phyloP scores from a whole-genome alignment of 2,797 vertebrate genomes.

The Myotis pilosus region DNA sequence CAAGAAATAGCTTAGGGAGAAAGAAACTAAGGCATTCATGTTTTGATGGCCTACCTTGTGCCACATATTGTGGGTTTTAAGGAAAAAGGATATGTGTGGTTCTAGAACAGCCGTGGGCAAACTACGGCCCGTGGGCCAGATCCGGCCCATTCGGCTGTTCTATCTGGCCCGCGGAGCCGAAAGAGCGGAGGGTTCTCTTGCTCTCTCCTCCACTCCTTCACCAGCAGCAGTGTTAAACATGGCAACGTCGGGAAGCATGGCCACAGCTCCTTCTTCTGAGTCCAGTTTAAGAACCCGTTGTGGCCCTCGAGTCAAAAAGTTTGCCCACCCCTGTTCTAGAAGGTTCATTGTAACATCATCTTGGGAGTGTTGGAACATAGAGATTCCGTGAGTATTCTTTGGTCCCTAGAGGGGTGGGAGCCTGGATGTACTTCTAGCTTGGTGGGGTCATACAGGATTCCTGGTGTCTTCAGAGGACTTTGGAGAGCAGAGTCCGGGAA shows the following conservation, averaged over 20 bases:
- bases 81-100: not conserved
- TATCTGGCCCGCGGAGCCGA: too few relatives aligned
- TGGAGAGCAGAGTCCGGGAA: not conserved
- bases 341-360: constrained; percentile 65
- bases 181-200: too few relatives aligned
- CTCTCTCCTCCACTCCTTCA: too few relatives aligned
- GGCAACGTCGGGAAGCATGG: too few relatives aligned
- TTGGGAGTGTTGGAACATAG: not conserved
- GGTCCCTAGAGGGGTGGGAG: not conserved
- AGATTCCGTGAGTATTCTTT: constrained; percentile 23
- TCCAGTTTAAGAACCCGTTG: too few relatives aligned
- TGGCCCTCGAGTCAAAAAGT: too few relatives aligned
- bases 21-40: not conserved
- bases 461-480: not conserved
- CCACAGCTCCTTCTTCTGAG: too few relatives aligned
- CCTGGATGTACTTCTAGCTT: not conserved
- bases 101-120: constrained; percentile 34
- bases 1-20: not conserved
- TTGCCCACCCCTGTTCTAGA: constrained; percentile 26
- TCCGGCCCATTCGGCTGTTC: too few relatives aligned
- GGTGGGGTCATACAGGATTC: not conserved
- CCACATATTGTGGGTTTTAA: not conserved
- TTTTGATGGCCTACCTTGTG: not conserved
- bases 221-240: too few relatives aligned
- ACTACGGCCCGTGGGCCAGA: too few relatives aligned